These are phyloP conservation scores for Phrynosoma blainvillii DNA, from an alignment of 2,113 vertebrate species.

Conservation along the genomic window DNA sequence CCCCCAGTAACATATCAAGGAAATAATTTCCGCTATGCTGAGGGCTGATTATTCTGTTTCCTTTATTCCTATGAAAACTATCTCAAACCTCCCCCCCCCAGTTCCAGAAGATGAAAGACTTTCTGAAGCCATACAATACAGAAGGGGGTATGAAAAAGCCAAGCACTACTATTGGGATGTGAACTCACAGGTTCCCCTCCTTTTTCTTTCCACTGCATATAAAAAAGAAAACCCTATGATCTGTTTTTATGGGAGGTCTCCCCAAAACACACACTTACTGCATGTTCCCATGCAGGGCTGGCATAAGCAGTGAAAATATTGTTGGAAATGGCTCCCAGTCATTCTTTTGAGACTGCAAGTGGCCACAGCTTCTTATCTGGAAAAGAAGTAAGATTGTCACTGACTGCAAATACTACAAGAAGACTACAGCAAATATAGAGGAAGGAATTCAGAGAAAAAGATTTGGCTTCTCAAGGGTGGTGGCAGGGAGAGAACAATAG, in stretches of 20 bases:
- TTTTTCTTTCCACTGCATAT: background rate
- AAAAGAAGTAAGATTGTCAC: background rate
- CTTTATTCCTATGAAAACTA: constrained; percentile 5
- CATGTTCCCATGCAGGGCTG: background rate
- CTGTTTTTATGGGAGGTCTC: background rate
- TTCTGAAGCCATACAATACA: background rate
- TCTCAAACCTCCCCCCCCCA: background rate
- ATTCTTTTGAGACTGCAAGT: background rate
- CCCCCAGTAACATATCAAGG: constrained; percentile 12
- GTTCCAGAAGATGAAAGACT: constrained; percentile 13
- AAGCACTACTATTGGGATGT: background rate
- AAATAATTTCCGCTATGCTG: constrained; percentile 9
- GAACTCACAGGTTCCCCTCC: background rate
- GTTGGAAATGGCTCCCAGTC: background rate
- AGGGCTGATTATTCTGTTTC: constrained; percentile 27
- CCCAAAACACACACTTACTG: background rate
- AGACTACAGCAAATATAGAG: background rate
- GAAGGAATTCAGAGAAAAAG: background rate
- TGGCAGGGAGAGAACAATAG: too few relatives aligned
- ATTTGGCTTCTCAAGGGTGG: too few relatives aligned
- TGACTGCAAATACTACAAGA: background rate
- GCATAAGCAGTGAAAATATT: background rate
- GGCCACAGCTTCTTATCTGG: background rate
- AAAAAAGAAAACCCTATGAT: background rate
- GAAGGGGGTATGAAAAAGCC: background rate